phyloP scores from a whole-genome alignment of 2,113 vertebrate genomes.

The Atlantisia rogersi region DNA sequence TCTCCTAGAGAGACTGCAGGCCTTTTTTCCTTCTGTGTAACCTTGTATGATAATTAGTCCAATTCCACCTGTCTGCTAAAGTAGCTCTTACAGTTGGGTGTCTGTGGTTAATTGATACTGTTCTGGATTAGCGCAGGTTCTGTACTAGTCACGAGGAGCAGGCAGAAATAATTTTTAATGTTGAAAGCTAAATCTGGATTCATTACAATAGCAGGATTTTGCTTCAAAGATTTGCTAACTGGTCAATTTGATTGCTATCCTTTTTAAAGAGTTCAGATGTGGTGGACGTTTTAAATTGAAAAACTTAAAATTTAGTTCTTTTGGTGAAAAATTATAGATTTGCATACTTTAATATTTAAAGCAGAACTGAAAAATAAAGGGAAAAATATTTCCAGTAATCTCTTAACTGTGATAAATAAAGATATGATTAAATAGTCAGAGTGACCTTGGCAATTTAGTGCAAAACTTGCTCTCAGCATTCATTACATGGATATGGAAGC shows the following conservation, averaged over 20 bases:
- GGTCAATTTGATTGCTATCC: not conserved
- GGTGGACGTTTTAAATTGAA: not conserved
- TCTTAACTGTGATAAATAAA: slow-evolving; percentile 28
- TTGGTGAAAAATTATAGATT: not conserved
- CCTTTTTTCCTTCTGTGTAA: not conserved
- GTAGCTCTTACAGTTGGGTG: not conserved
- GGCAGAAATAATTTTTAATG: not conserved
- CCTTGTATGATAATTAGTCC: slow-evolving; percentile 15
- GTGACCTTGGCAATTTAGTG: not conserved
- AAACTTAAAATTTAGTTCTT: not conserved
- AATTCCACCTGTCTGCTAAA: slow-evolving; percentile 33
- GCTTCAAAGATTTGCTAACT: not conserved
- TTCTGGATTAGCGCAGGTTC: slow-evolving; percentile 11
- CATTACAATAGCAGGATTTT: not conserved
- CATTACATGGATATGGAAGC: not conserved
- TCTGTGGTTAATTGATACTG: slow-evolving; percentile 44
- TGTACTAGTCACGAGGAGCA: not conserved
- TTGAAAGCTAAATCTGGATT: slow-evolving; percentile 1
- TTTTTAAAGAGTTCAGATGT: not conserved
- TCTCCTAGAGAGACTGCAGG: slow-evolving; percentile 2
- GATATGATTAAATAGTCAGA: slow-evolving; percentile 1
- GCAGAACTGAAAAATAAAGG: not conserved
- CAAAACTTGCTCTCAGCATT: slow-evolving; percentile 4
- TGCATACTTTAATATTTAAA: not conserved
- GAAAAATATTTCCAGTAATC: not conserved